Conservation (phyloP, 2,797 vertebrate species). For the Apodemus agrarius region DNA sequence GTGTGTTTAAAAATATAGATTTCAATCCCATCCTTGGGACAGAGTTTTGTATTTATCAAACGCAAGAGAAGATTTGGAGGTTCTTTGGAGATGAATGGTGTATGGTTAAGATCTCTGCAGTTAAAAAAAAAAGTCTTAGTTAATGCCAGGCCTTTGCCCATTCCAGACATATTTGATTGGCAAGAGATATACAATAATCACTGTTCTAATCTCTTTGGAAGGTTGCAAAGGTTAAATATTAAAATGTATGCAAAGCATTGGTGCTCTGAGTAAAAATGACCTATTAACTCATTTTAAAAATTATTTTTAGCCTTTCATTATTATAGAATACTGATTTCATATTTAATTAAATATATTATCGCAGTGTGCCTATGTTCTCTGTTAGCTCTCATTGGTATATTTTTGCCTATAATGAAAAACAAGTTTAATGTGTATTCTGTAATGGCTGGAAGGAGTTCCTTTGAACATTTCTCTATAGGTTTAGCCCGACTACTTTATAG, state of each 20-base stretch:
- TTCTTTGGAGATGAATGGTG: background rate
- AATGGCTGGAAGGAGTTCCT: background rate
- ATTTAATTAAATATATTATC: conserved; percentile 41
- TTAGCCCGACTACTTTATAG: background rate
- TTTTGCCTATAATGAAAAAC: conserved; percentile 51
- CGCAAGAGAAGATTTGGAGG: background rate
- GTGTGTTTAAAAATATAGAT: background rate
- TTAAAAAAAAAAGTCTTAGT: conserved; percentile 4
- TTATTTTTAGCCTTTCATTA: conserved; percentile 38
- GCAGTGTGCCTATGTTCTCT: background rate
- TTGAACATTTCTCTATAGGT: conserved; percentile 36
- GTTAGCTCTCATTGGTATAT: background rate
- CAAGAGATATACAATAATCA: conserved; percentile 18
- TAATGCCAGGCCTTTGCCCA: background rate
- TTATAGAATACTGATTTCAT: background rate
- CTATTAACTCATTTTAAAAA: conserved; percentile 26
- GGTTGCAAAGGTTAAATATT: conserved; percentile 19
- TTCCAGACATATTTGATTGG: background rate
- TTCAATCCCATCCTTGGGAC: background rate
- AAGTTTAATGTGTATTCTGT: background rate
- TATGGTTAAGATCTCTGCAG: background rate
- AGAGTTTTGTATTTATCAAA: background rate
- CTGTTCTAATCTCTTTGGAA: background rate
- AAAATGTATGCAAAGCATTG: background rate
- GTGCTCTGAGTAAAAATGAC: background rate